Evolutionary conservation across 2,113 vertebrate genomes (phyloP).

Genomic region (Pavo muticus): DNA sequence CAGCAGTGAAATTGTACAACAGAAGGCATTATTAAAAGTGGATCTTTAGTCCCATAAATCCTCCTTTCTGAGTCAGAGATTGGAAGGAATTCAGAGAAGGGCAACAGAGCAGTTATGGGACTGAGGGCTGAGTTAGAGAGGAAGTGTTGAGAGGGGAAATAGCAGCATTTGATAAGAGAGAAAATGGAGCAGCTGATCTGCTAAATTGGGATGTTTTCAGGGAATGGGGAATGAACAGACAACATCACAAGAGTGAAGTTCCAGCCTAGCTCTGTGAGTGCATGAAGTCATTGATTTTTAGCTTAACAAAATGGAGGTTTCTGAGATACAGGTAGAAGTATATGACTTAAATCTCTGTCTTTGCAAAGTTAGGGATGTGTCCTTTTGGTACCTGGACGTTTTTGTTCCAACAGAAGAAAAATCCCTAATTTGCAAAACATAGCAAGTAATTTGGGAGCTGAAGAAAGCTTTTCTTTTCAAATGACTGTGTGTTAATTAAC

Average conservation of each 20-base stretch:
- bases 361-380: not conserved
- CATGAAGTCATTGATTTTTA: not conserved
- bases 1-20: constrained; percentile 27
- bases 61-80: constrained; percentile 31
- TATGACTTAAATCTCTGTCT: not conserved
- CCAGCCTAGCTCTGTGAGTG: not conserved
- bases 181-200: not conserved
- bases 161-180: not conserved
- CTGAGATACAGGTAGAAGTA: not conserved
- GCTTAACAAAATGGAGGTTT: not conserved
- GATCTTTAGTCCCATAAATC: constrained; percentile 17
- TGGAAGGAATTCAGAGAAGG: constrained; percentile 34
- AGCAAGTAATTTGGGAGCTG: constrained; percentile 9
- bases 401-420: not conserved
- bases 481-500: constrained; percentile 45
- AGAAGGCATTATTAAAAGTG: constrained; percentile 50
- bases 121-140: not conserved
- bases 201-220: not conserved
- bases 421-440: constrained; percentile 4
- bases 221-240: not conserved
- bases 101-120: not conserved
- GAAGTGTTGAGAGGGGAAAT: not conserved
- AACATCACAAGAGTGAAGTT: not conserved
- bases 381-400: not conserved
- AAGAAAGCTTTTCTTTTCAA: constrained; percentile 30